These are phyloP conservation scores for Carpatolechia fugitivella DNA, from an alignment of 2,888 invertebrate genomes.

Conservation along the genomic window DNA sequence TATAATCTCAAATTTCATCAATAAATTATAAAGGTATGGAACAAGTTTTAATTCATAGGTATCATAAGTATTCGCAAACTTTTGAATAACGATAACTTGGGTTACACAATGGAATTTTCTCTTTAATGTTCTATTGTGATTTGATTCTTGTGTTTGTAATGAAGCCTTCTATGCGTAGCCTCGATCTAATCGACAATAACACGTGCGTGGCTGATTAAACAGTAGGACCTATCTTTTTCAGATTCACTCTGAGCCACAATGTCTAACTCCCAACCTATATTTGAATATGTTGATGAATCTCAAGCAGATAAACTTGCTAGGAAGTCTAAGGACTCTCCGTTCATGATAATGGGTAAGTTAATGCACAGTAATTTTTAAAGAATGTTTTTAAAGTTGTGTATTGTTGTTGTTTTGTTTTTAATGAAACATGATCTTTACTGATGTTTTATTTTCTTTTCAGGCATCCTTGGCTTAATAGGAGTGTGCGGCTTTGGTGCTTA, in stretches of 20 bases:
- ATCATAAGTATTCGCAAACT: no score
- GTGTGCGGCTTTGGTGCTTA: constrained; percentile 86
- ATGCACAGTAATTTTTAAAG: no score
- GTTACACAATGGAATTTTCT: not conserved
- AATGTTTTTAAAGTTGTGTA: no score
- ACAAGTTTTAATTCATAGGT: not conserved
- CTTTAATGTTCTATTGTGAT: constrained; percentile 1
- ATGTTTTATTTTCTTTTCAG: constrained; percentile 61
- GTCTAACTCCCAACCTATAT: constrained; percentile 56
- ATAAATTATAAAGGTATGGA: constrained; percentile 14
- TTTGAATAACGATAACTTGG: no score
- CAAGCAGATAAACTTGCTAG: constrained; percentile 78
- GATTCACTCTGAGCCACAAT: constrained; percentile 34
- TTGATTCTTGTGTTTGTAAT: not conserved
- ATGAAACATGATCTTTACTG: no score
- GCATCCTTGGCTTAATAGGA: constrained; percentile 83
- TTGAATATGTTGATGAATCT: constrained; percentile 76
- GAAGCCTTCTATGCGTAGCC: not conserved
- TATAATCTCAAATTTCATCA: constrained; percentile 38
- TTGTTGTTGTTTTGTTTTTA: no score
- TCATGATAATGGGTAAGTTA: constrained; percentile 84
- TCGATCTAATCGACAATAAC: not conserved
- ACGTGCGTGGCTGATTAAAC: not conserved
- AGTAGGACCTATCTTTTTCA: not conserved
- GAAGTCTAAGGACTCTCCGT: constrained; percentile 86